A percentile compares a stretch with the other conserved stretches of the same genome.
Conservation (phyloP, 2,888 invertebrate species). For the Tenthredo livida region DNA sequence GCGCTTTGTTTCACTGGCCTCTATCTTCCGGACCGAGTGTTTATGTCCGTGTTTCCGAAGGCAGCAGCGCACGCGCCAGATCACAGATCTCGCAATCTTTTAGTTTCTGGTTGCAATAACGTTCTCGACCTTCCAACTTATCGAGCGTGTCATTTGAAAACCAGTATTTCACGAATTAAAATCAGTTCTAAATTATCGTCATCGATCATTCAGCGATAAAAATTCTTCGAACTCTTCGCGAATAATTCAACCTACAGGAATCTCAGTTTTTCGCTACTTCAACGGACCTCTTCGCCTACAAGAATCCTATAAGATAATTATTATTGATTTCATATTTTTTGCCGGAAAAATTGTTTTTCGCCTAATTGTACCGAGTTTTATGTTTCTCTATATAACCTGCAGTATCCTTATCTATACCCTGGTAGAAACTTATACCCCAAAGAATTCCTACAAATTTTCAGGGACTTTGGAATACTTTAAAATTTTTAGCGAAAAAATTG, state of each 20-base stretch:
- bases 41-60: constrained; percentile 74
- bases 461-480: no score
- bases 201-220: not conserved
- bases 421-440: no score
- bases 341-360: not conserved
- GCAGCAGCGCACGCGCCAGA: constrained; percentile 72
- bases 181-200: not conserved
- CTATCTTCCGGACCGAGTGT: constrained; percentile 72
- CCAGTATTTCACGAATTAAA: not conserved
- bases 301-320: not conserved
- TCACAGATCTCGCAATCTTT: not conserved
- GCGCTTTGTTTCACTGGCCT: constrained; percentile 54
- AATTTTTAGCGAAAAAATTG: no score
- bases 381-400: not conserved
- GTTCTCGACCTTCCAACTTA: not conserved
- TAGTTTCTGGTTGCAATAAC: not conserved
- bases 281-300: not conserved
- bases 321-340: not conserved
- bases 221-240: not conserved
- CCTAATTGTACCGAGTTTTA: not conserved
- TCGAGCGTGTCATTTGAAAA: not conserved
- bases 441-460: no score
- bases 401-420: no score
- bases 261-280: no score
- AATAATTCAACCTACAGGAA: not conserved